A percentile compares a stretch with the other conserved stretches of the same genome.
Conservation (phyloP, 1,140 invertebrate genomes). For the Lutraria rhynchaena region DNA sequence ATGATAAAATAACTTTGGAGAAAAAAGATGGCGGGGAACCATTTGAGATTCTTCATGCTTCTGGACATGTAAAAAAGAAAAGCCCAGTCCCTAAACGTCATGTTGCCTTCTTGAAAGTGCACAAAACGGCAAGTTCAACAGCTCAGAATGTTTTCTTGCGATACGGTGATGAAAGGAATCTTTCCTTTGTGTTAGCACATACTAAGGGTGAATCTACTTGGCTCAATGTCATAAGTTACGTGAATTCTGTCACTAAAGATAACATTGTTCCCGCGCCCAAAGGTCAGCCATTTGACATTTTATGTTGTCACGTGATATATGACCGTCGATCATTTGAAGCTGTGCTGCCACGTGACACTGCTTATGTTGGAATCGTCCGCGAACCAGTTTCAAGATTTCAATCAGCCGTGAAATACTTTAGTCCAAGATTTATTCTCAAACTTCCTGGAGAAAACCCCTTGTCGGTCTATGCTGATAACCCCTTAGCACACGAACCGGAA, state of each 20-base stretch:
- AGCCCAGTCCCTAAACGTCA: conserved; percentile 31
- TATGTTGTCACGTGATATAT: conserved; percentile 67
- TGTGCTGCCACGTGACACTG: conserved; percentile 55
- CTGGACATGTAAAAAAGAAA: not conserved
- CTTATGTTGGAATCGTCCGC: conserved; percentile 66
- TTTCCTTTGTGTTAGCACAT: conserved; percentile 62
- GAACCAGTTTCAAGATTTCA: conserved; percentile 66
- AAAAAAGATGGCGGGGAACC: not conserved
- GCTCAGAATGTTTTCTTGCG: conserved; percentile 65
- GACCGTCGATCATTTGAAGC: conserved; percentile 37
- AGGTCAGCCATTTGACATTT: conserved; percentile 52
- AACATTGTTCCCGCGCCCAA: conserved; percentile 26
- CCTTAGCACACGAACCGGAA: conserved; percentile 49
- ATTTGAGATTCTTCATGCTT: not conserved
- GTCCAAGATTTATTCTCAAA: conserved; percentile 19
- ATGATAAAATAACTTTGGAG: not conserved
- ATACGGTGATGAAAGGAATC: conserved; percentile 59
- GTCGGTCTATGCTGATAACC: conserved; percentile 57
- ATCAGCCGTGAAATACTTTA: conserved; percentile 65
- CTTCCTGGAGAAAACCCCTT: conserved; percentile 56
- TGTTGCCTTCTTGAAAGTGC: conserved; percentile 70
- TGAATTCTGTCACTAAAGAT: conserved; percentile 18
- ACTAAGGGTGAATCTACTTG: conserved; percentile 46
- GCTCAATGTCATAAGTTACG: conserved; percentile 11
- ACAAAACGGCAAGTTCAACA: conserved; percentile 69